Percentiles rank a stretch among this genome's conserved stretches.
phyloP scores from a whole-genome alignment of 2,888 invertebrate species.

The Cephonodes hylas region DNA sequence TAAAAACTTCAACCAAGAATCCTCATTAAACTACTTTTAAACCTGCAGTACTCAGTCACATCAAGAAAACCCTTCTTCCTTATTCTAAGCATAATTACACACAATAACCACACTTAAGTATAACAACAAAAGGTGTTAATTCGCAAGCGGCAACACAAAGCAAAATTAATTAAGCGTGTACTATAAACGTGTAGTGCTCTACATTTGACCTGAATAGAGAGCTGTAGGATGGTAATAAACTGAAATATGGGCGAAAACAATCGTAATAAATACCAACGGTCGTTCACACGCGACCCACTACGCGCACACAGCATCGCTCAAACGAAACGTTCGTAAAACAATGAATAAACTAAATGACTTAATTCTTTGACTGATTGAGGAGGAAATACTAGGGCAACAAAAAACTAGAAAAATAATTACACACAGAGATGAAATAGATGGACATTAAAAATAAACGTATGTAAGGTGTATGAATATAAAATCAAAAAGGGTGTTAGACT shows the following conservation, averaged over 20 bases:
- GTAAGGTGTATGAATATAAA: no score
- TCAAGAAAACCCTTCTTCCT: background rate
- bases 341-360: background rate
- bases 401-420: no score
- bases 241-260: slow-evolving; percentile 32
- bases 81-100: background rate
- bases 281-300: slow-evolving; percentile 23
- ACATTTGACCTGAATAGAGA: slow-evolving; percentile 14
- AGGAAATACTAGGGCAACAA: no score
- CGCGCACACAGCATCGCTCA: background rate
- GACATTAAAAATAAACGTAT: no score
- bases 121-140: background rate
- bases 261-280: slow-evolving; percentile 31
- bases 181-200: background rate
- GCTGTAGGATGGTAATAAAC: slow-evolving; percentile 18
- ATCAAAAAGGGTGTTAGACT: no score
- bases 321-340: no score
- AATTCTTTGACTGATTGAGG: background rate
- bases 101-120: background rate
- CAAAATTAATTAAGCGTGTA: slow-evolving; percentile 5
- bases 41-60: background rate
- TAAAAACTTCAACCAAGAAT: no score
- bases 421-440: no score
- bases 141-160: background rate
- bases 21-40: background rate